Evolutionary conservation across 2,113 vertebrate species (phyloP).

Genomic region (Sinosuthora webbiana): DNA sequence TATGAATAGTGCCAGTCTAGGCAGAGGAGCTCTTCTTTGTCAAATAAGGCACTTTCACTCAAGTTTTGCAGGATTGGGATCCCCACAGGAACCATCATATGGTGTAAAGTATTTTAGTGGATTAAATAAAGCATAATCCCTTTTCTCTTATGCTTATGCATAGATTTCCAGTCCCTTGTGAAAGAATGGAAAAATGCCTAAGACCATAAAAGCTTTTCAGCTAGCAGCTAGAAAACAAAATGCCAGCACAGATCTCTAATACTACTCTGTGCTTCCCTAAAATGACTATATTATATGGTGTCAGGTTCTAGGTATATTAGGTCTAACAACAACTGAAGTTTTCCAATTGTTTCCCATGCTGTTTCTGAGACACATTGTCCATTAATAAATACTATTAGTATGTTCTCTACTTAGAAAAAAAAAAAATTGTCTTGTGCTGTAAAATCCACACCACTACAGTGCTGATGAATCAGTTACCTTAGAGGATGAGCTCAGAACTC

Average conservation of each 20-base stretch:
- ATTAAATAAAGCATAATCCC: not conserved
- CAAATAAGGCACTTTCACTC: not conserved
- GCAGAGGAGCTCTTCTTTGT: not conserved
- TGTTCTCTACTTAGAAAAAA: not conserved
- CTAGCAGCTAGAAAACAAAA: not conserved
- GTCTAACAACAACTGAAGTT: not conserved
- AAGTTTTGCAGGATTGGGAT: not conserved
- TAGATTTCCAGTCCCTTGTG: not conserved
- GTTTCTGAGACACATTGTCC: not conserved
- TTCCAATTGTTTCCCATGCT: not conserved
- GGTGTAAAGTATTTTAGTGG: not conserved
- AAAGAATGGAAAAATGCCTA: not conserved
- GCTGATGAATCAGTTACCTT: not conserved
- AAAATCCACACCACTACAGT: not conserved
- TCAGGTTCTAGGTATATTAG: not conserved
- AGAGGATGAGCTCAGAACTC: slow-evolving; percentile 5
- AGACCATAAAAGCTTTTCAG: not conserved
- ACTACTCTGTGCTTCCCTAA: not conserved
- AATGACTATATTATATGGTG: not conserved
- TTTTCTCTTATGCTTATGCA: not conserved
- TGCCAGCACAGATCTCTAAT: not conserved
- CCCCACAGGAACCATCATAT: not conserved
- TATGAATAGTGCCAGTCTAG: not conserved
- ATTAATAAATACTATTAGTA: not conserved
- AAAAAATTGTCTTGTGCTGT: not conserved